Percentiles rank a stretch among this genome's conserved stretches.
phyloP scores from a whole-genome alignment of 2,888 invertebrate genomes.

The Lepidocyrtinus sp. region DNA sequence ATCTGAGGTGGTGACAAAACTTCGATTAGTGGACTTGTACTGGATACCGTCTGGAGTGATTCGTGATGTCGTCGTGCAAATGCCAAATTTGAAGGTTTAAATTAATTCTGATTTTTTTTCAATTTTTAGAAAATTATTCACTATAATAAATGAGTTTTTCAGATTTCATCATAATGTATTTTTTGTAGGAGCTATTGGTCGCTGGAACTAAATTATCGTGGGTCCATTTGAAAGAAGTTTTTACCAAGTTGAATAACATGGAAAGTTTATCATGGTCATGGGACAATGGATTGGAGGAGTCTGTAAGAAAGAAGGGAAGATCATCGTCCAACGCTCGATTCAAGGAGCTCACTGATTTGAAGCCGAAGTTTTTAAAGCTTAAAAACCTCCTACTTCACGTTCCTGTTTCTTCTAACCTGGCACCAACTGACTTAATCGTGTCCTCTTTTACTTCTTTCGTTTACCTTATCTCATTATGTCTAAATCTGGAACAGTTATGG shows the following conservation, averaged over 20 bases:
- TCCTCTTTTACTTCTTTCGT: conserved; percentile 58
- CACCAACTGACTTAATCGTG: conserved; percentile 56
- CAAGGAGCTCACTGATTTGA: conserved; percentile 40
- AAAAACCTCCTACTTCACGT: conserved; percentile 60
- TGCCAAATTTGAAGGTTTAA: conserved; percentile 61
- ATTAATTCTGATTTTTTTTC: not conserved
- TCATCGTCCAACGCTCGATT: conserved; percentile 41
- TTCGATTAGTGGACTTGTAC: conserved; percentile 63
- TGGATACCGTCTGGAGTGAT: conserved; percentile 67
- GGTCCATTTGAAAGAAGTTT: conserved; percentile 62
- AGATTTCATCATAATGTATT: no score
- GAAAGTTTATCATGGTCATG: conserved; percentile 63
- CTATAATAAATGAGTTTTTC: no score
- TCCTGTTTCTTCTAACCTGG: conserved; percentile 51
- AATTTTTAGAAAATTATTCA: no score
- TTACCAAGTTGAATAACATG: conserved; percentile 32
- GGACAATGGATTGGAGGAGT: conserved; percentile 62
- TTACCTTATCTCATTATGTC: conserved; percentile 63
- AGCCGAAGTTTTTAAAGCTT: conserved; percentile 41
- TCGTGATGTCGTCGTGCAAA: conserved; percentile 49
- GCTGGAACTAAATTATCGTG: conserved; percentile 65
- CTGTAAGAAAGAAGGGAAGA: conserved; percentile 32
- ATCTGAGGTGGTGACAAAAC: conserved; percentile 50
- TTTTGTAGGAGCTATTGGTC: conserved; percentile 52
- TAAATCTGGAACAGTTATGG: conserved; percentile 63